Percentiles rank a stretch among this genome's conserved stretches.
Conservation (phyloP, 2,113 vertebrate species). For the Pygathrix nemaeus region DNA sequence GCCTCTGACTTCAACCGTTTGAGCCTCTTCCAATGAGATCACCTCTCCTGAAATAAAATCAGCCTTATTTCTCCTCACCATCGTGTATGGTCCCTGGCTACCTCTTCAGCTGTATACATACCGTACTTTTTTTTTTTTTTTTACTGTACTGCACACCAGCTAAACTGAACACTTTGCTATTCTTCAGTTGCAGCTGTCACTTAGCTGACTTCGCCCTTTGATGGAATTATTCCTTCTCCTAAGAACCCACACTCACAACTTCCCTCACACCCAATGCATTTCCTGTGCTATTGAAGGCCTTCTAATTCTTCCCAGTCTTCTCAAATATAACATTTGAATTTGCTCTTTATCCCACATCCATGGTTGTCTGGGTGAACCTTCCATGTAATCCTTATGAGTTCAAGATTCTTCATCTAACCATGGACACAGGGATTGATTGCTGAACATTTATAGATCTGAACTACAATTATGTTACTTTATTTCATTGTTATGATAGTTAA, state of each 20-base stretch:
- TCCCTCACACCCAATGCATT: background rate
- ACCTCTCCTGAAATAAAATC: background rate
- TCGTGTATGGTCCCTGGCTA: background rate
- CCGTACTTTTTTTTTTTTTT: no score
- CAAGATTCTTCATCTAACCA: background rate
- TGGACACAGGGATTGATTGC: background rate
- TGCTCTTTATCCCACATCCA: background rate
- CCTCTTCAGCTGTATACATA: background rate
- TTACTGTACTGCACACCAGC: background rate
- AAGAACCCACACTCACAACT: background rate
- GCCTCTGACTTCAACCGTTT: background rate
- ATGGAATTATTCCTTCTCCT: background rate
- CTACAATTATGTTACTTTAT: background rate
- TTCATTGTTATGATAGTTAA: background rate
- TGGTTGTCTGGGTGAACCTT: background rate
- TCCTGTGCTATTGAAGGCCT: background rate
- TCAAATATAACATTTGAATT: background rate
- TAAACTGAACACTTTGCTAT: no score
- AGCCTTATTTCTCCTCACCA: background rate
- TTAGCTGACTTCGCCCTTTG: background rate
- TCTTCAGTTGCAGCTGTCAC: background rate
- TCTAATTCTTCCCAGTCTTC: background rate
- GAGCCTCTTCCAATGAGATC: background rate
- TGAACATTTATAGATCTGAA: background rate
- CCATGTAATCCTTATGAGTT: background rate